Conservation (phyloP, 2,888 invertebrate species). For the Torymus auratus region DNA sequence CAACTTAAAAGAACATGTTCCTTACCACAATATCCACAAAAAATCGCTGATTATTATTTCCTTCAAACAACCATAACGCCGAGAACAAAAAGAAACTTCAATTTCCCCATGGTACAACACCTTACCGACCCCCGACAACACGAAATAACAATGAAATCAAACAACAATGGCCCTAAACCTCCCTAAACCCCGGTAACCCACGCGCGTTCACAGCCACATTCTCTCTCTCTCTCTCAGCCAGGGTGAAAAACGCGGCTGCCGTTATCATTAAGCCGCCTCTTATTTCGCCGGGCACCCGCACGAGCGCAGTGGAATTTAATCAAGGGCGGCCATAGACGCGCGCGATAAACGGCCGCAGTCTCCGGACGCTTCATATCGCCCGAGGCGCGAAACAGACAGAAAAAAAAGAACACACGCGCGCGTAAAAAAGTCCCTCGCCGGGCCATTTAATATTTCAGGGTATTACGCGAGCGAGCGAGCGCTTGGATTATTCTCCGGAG, state of each 20-base stretch:
- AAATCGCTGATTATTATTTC: too few species aligned
- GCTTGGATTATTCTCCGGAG: slow-evolving; percentile 63
- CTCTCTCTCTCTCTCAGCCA: too few species aligned
- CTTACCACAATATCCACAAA: too few species aligned
- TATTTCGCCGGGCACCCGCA: slow-evolving; percentile 22
- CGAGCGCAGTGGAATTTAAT: slow-evolving; percentile 43
- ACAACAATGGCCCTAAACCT: too few species aligned
- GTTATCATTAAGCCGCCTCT: slow-evolving; percentile 48
- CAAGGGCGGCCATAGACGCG: slow-evolving; percentile 23
- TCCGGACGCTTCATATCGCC: not conserved
- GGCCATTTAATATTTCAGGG: slow-evolving; percentile 68
- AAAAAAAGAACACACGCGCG: not conserved
- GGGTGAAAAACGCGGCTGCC: slow-evolving; percentile 28
- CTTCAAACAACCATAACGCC: too few species aligned
- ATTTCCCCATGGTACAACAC: too few species aligned
- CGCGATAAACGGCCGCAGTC: slow-evolving; percentile 33
- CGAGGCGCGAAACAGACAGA: slow-evolving; percentile 2
- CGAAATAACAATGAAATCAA: too few species aligned
- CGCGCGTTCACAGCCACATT: too few species aligned
- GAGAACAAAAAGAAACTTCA: too few species aligned
- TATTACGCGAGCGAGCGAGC: slow-evolving; percentile 61
- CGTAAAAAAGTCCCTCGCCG: slow-evolving; percentile 21
- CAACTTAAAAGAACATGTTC: too few species aligned
- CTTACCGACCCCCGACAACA: not conserved
- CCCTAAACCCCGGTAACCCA: too few species aligned